A percentile compares a stretch with the other conserved stretches of the same genome.
Conservation (phyloP, 2,888 invertebrate species). For the Hypomecis atomaria region DNA sequence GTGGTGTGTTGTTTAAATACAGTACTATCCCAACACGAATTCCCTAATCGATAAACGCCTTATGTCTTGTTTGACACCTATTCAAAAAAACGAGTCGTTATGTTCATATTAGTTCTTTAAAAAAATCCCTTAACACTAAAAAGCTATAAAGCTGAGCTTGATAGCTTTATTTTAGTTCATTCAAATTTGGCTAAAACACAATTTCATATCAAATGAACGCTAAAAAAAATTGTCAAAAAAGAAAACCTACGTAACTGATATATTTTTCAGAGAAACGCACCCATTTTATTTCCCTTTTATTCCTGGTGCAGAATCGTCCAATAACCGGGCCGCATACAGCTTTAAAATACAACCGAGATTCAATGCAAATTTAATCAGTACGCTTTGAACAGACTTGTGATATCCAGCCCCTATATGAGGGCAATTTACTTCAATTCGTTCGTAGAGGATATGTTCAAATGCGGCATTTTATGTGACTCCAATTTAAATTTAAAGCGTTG, state of each 20-base stretch:
- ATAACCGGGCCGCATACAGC: constrained; percentile 34
- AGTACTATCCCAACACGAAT: no score
- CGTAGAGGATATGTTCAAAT: constrained; percentile 24
- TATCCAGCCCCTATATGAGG: constrained; percentile 35
- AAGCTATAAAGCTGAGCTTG: no score
- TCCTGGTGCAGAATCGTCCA: constrained; percentile 45
- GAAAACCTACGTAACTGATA: constrained; percentile 2
- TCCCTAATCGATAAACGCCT: no score
- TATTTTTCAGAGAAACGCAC: constrained; percentile 32
- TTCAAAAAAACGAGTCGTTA: no score
- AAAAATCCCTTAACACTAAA: no score
- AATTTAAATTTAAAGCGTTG: constrained; percentile 17
- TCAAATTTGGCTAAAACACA: no score
- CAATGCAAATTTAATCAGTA: constrained; percentile 58
- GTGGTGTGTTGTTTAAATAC: no score
- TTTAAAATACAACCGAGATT: constrained; percentile 53
- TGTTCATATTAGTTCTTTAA: no score
- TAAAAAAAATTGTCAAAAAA: neutral
- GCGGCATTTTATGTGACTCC: constrained; percentile 21
- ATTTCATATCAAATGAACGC: neutral
- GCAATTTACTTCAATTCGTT: constrained; percentile 38
- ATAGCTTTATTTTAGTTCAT: no score
- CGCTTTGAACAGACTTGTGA: constrained; percentile 44
- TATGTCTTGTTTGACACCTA: no score
- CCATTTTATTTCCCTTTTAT: constrained; percentile 43